Evolutionary conservation across 2,888 invertebrate species (phyloP).

Genomic region (Shargacucullia verbasci): DNA sequence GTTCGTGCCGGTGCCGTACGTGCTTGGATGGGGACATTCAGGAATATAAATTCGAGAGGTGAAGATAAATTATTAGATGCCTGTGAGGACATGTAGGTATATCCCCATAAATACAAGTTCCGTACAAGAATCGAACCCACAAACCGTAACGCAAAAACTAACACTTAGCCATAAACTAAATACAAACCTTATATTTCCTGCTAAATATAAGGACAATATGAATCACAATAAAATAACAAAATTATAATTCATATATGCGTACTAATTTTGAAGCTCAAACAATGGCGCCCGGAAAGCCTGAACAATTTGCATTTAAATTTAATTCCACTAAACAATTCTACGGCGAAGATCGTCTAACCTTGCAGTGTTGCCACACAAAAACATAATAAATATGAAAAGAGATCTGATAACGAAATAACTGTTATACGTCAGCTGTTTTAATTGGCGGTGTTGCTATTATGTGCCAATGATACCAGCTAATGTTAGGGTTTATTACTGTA

Average conservation of each 20-base stretch:
- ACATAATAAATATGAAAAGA: conserved; percentile 51
- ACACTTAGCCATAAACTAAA: too few relatives aligned
- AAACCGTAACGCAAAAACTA: too few relatives aligned
- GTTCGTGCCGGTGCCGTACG: conserved; percentile 9
- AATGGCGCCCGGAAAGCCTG: conserved; percentile 49
- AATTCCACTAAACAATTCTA: conserved; percentile 46
- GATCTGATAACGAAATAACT: conserved; percentile 59
- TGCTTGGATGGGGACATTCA: conserved; percentile 1
- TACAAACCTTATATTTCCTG: too few relatives aligned
- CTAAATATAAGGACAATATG: conserved; percentile 19
- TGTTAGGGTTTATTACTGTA: conserved; percentile 42
- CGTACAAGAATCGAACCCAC: too few relatives aligned
- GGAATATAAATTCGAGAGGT: conserved; percentile 5
- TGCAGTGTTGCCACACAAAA: conserved; percentile 54
- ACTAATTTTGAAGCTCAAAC: conserved; percentile 34
- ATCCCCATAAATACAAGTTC: too few relatives aligned
- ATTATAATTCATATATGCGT: conserved; percentile 43
- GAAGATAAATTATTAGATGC: too few relatives aligned
- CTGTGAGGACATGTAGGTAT: too few relatives aligned
- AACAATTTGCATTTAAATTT: conserved; percentile 50
- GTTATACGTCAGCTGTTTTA: conserved; percentile 54
- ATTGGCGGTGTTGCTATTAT: conserved; percentile 52
- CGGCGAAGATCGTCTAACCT: conserved; percentile 50
- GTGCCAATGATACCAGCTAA: conserved; percentile 53
- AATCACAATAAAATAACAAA: conserved; percentile 25